Conservation (phyloP, 2,113 vertebrate species). For the Dolichotis patagonum region DNA sequence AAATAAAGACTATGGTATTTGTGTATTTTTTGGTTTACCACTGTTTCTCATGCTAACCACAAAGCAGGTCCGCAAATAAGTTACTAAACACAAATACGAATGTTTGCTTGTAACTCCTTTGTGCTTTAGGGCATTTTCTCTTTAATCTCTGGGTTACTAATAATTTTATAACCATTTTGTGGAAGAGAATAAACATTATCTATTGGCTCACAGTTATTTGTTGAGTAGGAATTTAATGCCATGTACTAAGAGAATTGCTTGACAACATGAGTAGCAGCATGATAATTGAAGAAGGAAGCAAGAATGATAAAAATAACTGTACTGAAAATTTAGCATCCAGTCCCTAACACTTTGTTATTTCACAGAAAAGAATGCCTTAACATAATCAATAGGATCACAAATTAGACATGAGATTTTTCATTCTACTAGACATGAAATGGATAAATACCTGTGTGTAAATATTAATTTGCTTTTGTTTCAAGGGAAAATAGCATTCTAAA, state of each 20-base stretch:
- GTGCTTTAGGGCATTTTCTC: neutral
- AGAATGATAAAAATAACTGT: slow-evolving; percentile 74
- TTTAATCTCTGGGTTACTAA: no score
- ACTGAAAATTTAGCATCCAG: slow-evolving; percentile 55
- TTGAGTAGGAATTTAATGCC: neutral
- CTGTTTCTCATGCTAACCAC: neutral
- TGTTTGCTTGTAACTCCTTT: neutral
- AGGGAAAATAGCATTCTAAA: slow-evolving; percentile 45
- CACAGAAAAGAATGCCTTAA: slow-evolving; percentile 64
- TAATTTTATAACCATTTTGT: slow-evolving; percentile 30
- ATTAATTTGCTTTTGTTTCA: slow-evolving; percentile 55
- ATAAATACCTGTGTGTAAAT: slow-evolving; percentile 62
- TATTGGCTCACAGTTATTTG: slow-evolving; percentile 22
- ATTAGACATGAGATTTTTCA: slow-evolving; percentile 52
- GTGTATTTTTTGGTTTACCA: neutral
- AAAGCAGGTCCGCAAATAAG: neutral
- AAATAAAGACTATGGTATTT: neutral
- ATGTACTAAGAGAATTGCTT: slow-evolving; percentile 62
- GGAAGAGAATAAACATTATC: neutral
- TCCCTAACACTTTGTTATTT: slow-evolving; percentile 12
- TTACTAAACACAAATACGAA: neutral
- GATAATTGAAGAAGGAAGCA: slow-evolving; percentile 17
- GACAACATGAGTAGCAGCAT: slow-evolving; percentile 28
- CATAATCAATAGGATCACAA: slow-evolving; percentile 50
- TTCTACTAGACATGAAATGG: slow-evolving; percentile 61